These are phyloP conservation scores for Atta texana DNA, from an alignment of 1,140 invertebrate genomes.

Conservation along the genomic window DNA sequence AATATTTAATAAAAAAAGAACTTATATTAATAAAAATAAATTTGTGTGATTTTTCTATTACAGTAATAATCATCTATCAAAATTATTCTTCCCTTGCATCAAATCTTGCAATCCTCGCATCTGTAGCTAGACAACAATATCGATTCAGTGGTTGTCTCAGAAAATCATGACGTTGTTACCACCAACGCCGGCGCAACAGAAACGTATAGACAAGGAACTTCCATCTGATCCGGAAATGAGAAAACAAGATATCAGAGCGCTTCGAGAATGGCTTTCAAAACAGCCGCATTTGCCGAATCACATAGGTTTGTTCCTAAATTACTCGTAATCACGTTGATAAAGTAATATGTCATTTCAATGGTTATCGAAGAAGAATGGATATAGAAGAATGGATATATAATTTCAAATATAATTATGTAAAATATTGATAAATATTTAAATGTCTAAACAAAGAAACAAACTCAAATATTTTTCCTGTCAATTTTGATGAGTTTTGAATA, in stretches of 20 bases:
- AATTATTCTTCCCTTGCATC: background rate
- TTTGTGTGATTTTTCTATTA: background rate
- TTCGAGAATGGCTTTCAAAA: constrained; percentile 85
- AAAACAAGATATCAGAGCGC: constrained; percentile 79
- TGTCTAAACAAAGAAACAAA: background rate
- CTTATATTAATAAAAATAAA: too few species aligned
- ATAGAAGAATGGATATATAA: background rate
- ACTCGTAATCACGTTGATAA: background rate
- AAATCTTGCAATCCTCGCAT: background rate
- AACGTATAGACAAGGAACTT: constrained; percentile 80
- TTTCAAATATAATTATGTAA: background rate
- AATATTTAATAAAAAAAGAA: too few species aligned
- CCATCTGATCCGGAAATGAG: constrained; percentile 81
- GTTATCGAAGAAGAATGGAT: background rate
- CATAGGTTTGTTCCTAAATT: constrained; percentile 77
- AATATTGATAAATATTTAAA: background rate
- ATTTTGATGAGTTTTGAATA: background rate
- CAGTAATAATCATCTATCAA: background rate
- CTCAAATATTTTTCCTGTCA: background rate
- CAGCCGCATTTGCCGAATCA: constrained; percentile 85
- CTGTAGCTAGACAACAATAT: constrained; percentile 16
- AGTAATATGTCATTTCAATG: background rate
- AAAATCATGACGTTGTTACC: constrained; percentile 81
- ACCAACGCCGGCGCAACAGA: constrained; percentile 82
- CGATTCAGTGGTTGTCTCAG: constrained; percentile 37